Percentiles rank a stretch among this genome's conserved stretches.
Conservation (phyloP, 2,797 vertebrate species). For the Lycodopsis pacificus region DNA sequence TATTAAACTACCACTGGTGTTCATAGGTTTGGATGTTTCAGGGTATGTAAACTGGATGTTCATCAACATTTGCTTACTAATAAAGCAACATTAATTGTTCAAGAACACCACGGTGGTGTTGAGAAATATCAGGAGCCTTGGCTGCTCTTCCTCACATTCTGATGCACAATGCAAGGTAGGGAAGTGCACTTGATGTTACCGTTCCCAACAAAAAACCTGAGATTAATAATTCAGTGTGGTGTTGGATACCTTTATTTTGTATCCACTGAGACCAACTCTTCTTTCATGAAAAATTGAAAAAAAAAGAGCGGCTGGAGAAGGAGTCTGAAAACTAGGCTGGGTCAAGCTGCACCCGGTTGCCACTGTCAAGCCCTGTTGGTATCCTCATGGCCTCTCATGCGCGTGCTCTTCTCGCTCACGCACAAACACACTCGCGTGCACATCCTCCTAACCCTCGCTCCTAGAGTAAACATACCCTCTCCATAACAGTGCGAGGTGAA, state of each 20-base stretch:
- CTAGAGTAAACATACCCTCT: conserved; percentile 75
- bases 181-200: conserved; percentile 70
- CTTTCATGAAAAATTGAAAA: conserved; percentile 75
- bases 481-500: conserved; percentile 80
- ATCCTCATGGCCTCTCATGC: conserved; percentile 46
- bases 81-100: neutral
- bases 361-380: conserved; percentile 54
- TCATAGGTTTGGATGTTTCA: conserved; percentile 9
- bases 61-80: conserved; percentile 7
- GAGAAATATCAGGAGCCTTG: conserved; percentile 36
- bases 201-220: conserved; percentile 73
- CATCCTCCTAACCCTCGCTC: conserved; percentile 55
- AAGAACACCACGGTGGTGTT: conserved; percentile 2
- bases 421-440: conserved; percentile 45
- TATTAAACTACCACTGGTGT: conserved; percentile 5
- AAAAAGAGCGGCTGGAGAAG: conserved; percentile 38
- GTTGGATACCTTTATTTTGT: conserved; percentile 80
- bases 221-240: conserved; percentile 79
- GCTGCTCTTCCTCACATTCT: conserved; percentile 53
- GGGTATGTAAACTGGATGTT: neutral
- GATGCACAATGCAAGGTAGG: conserved; percentile 59
- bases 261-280: conserved; percentile 75
- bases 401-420: conserved; percentile 2
- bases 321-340: conserved; percentile 52
- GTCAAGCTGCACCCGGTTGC: conserved; percentile 69